phyloP scores from a whole-genome alignment of 2,797 vertebrate genomes.

The Austrolebias charrua region DNA sequence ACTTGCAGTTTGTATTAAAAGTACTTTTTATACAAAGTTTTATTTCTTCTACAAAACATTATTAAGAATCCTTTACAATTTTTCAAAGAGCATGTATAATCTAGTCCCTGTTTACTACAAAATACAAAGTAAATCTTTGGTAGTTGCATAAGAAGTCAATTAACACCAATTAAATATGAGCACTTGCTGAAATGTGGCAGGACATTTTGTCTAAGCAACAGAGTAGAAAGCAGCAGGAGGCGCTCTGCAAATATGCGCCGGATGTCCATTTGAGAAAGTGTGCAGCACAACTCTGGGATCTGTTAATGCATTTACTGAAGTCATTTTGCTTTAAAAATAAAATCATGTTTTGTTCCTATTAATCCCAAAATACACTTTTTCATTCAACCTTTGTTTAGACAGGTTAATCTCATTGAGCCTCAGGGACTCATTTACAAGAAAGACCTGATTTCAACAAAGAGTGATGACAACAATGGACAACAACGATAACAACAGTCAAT shows the following conservation, averaged over 20 bases:
- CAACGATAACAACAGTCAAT: too few species aligned
- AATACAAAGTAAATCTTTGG: background rate
- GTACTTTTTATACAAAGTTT: too few species aligned
- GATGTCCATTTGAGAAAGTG: background rate
- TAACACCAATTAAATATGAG: constrained; percentile 25
- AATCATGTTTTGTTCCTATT: too few species aligned
- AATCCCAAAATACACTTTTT: background rate
- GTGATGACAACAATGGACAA: too few species aligned
- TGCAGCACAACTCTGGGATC: background rate
- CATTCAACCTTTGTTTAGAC: too few species aligned
- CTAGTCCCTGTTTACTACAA: background rate
- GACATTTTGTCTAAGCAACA: constrained; percentile 23
- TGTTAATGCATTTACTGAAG: too few species aligned
- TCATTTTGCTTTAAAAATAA: too few species aligned
- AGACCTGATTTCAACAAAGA: too few species aligned
- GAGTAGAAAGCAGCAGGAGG: constrained; percentile 18
- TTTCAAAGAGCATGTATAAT: background rate
- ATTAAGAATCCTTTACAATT: background rate
- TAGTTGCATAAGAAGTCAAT: constrained; percentile 28
- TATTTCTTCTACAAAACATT: background rate
- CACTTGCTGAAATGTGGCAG: constrained; percentile 7
- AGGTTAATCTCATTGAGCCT: too few species aligned
- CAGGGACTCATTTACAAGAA: too few species aligned
- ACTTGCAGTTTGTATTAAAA: too few species aligned
- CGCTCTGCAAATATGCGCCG: constrained; percentile 8